Percentiles rank a stretch among this genome's conserved stretches.
Conservation (phyloP, 64 coral and sea anemone species). For the Hydrozoanthus tunicans region DNA sequence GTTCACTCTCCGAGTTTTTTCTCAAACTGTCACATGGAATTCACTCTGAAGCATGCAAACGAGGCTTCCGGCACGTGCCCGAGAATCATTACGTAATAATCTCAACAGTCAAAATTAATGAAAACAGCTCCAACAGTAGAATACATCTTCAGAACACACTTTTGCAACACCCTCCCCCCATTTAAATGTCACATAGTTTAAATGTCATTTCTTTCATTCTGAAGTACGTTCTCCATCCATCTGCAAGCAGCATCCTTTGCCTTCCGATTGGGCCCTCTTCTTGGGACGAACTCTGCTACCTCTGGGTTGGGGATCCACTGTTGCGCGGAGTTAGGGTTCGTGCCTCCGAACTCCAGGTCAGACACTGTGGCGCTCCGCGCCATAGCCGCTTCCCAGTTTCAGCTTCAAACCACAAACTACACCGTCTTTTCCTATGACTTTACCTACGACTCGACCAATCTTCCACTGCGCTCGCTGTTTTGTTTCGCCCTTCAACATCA, state of each 20-base stretch:
- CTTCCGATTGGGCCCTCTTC: neutral
- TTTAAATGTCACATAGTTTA: neutral
- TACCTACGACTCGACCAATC: slow-evolving; percentile 9
- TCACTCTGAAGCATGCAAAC: too few relatives aligned
- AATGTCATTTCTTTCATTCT: neutral
- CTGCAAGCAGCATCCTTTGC: neutral
- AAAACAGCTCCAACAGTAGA: too few relatives aligned
- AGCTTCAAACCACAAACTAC: slow-evolving; percentile 12
- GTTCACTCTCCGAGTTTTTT: too few relatives aligned
- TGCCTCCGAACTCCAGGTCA: slow-evolving; percentile 26
- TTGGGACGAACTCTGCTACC: neutral
- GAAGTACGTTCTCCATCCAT: neutral
- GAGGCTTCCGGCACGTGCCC: too few relatives aligned
- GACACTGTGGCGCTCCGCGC: slow-evolving; percentile 20
- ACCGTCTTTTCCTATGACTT: slow-evolving; percentile 18
- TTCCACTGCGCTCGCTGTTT: slow-evolving; percentile 36
- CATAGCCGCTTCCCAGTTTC: slow-evolving; percentile 15
- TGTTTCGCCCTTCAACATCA: slow-evolving; percentile 14
- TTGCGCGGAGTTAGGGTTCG: neutral
- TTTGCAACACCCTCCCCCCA: neutral
- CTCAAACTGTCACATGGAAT: too few relatives aligned
- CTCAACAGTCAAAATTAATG: too few relatives aligned
- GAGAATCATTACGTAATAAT: too few relatives aligned
- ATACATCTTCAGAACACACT: too few relatives aligned
- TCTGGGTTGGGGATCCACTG: neutral